Conservation (phyloP, 2,888 invertebrate genomes). For the Andrena hattorfiana region DNA sequence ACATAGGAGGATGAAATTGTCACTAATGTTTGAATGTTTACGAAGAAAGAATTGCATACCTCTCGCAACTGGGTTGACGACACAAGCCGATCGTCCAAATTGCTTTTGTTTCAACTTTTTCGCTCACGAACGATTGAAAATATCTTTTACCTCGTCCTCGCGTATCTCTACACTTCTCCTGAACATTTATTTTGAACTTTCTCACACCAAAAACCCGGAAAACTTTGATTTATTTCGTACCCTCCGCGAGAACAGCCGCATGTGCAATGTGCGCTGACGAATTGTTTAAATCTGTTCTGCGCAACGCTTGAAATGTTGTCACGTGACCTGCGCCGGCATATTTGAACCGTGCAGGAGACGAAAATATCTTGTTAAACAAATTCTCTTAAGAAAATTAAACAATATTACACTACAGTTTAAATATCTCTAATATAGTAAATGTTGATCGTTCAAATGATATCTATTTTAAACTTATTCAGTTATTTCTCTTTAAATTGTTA, state of each 20-base stretch:
- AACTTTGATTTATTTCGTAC: slow-evolving; percentile 3
- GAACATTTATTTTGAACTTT: background rate
- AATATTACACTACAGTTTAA: no score
- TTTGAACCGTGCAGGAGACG: background rate
- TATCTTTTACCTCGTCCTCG: background rate
- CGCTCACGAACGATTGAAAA: background rate
- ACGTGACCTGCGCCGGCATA: background rate
- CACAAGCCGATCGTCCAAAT: background rate
- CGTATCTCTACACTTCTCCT: background rate
- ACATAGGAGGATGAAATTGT: no score
- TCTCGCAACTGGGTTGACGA: background rate
- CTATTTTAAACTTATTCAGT: no score
- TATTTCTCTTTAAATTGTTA: no score
- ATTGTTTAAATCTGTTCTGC: background rate
- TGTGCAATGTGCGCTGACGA: background rate
- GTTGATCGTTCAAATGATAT: no score
- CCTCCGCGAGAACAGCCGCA: background rate
- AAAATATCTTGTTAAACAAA: background rate
- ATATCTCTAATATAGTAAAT: no score
- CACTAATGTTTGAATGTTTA: no score
- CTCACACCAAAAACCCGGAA: background rate
- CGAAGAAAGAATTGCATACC: background rate
- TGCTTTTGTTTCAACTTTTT: background rate
- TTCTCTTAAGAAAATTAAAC: no score
- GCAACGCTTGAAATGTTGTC: background rate